A percentile compares a stretch with the other conserved stretches of the same genome.
Evolutionary conservation across 30 jellyfish, hydroid and myxozoan species (phyloP).

Genomic region (Chrysaora quinquecirrha): DNA sequence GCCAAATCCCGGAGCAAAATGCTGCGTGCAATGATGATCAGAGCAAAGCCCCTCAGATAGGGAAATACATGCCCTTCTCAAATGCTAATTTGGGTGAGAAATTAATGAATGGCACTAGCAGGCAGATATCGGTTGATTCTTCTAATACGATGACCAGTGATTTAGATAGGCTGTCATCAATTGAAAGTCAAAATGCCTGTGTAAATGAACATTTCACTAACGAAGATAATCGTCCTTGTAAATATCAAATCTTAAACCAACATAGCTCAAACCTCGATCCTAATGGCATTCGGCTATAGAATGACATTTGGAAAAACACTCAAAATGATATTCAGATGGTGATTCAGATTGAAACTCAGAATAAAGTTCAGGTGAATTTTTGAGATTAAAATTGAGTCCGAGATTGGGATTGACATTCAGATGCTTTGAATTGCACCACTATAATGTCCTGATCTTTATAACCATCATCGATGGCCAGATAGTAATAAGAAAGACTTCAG

Average conservation of each 20-base stretch:
- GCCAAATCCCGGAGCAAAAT: conserved; percentile 63
- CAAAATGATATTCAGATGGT: no score
- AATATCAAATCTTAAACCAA: neutral
- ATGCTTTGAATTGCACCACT: no score
- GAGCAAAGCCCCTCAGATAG: conserved; percentile 22
- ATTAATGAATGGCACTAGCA: neutral
- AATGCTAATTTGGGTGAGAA: conserved; percentile 2
- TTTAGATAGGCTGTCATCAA: neutral
- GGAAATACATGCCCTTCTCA: conserved; percentile 37
- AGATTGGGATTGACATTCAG: no score
- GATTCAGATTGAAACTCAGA: no score
- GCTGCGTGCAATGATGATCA: neutral
- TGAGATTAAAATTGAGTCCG: no score
- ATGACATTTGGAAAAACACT: no score
- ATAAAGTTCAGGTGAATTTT: no score
- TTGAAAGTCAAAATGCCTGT: neutral
- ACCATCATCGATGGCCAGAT: no score
- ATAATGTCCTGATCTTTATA: no score
- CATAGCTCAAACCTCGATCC: neutral
- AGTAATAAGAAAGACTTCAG: no score
- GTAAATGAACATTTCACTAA: neutral
- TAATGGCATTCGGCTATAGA: neutral
- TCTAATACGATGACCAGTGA: neutral
- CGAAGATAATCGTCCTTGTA: neutral
- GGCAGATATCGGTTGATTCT: neutral